Evolutionary conservation across 2,113 vertebrate genomes (phyloP).

Genomic region (Mola mola): DNA sequence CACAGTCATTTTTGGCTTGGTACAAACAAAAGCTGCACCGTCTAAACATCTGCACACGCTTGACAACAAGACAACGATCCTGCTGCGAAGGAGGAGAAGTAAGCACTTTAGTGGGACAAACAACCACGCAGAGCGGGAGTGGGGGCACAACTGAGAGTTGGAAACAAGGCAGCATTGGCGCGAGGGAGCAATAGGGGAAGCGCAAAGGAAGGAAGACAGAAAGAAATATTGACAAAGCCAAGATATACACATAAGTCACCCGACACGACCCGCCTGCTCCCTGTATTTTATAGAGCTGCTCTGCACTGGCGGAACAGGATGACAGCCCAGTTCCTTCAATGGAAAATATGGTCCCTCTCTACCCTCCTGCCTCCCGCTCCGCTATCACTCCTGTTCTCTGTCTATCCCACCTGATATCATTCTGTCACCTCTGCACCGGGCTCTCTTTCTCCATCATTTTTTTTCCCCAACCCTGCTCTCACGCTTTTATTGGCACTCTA

Average conservation of each 20-base stretch:
- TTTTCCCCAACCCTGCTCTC: constrained; percentile 55
- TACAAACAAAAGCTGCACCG: constrained; percentile 14
- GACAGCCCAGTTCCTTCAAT: constrained; percentile 87
- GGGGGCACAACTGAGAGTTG: constrained; percentile 32
- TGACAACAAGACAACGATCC: constrained; percentile 9
- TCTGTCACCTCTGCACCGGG: constrained; percentile 76
- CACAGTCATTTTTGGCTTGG: too few relatives aligned
- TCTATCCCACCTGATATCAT: constrained; percentile 83
- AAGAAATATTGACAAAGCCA: constrained; percentile 87
- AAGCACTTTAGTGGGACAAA: constrained; percentile 35
- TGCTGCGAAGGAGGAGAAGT: constrained; percentile 28
- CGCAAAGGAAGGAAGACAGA: constrained; percentile 76
- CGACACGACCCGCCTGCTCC: constrained; percentile 75
- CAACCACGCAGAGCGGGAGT: neutral
- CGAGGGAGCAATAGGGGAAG: constrained; percentile 46
- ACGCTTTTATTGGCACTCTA: constrained; percentile 76
- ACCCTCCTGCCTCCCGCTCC: constrained; percentile 59
- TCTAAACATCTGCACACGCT: constrained; percentile 2
- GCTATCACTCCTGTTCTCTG: constrained; percentile 78
- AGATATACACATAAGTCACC: constrained; percentile 88
- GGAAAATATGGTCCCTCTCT: constrained; percentile 83
- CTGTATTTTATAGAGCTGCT: constrained; percentile 84
- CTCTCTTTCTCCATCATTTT: constrained; percentile 70
- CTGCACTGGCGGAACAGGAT: constrained; percentile 83
- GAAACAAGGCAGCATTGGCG: neutral